phyloP scores from a whole-genome alignment of 1,140 invertebrate genomes.

The Sminthurinus signatus region DNA sequence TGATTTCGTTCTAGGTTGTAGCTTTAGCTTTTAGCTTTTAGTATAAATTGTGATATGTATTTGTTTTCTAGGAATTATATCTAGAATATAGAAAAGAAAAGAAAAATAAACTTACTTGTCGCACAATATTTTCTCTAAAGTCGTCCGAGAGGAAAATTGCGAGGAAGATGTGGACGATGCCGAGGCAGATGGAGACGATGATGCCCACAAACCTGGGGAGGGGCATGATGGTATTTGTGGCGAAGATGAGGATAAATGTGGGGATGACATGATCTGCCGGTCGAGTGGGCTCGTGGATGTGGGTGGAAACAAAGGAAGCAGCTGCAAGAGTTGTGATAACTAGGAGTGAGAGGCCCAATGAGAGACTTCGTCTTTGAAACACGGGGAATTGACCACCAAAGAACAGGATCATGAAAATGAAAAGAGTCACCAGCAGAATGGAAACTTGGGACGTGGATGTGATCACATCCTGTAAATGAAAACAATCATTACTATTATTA shows the following conservation, averaged over 20 bases:
- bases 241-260: conserved; percentile 44
- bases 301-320: conserved; percentile 36
- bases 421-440: conserved; percentile 37
- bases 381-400: conserved; percentile 35
- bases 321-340: conserved; percentile 40
- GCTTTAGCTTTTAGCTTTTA: too few relatives aligned
- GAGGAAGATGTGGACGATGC: conserved; percentile 41
- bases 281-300: conserved; percentile 18
- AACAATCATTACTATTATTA: neutral
- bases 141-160: conserved; percentile 40
- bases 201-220: conserved; percentile 40
- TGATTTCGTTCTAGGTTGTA: too few relatives aligned
- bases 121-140: conserved; percentile 26
- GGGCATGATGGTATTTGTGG: conserved; percentile 44
- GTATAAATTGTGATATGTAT: too few relatives aligned
- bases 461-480: conserved; percentile 37
- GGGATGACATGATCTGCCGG: conserved; percentile 42
- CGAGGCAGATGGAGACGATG: conserved; percentile 40
- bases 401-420: conserved; percentile 36
- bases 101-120: conserved; percentile 42
- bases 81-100: too few relatives aligned
- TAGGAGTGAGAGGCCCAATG: conserved; percentile 32
- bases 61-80: too few relatives aligned
- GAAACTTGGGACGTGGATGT: conserved; percentile 31
- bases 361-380: conserved; percentile 36